Base-by-base conservation (phyloP, 2,113 vertebrate species). In the Tapirus terrestris region DNA sequence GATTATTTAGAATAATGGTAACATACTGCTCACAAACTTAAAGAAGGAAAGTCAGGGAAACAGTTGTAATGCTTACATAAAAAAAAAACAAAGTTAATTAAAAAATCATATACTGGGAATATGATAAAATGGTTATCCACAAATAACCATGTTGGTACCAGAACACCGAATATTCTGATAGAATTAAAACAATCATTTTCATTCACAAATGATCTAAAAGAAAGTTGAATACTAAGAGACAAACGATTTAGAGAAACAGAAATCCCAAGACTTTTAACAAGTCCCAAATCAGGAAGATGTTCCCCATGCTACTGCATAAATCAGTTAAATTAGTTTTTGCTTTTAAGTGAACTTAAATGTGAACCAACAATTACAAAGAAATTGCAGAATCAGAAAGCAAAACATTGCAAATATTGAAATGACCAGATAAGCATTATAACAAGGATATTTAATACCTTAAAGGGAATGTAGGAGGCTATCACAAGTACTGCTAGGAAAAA, bases 231-330 rank as follows among this genome's bases (percentile, higher is more conserved):
- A 68, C n/a, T 21, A 3, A 53, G 17, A 87, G 21, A 18, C 20
- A 56, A 61, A 51, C 16, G 43, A 61, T 43, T 93, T 39, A 67
- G 14, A 82, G 23, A 18, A 68, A 43, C 11, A 43, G 20, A 27
- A 65, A 72, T 61, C 0, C 8, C 10, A 70, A 70, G 14, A 18
- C 20, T 48, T 58, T 81, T 36, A 73, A 11, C 7, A 60, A 27
- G 77, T 9, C 8, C 18, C 23, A 61, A 94, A 48, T 73, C 31
- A 65, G 36, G 16, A 65, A 80, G 23, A 31, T 77, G 21, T 5
- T 0, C 27, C 33, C 11, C 23, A 3, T 45, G 21, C 1, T 36
- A 45, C 4, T 36, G 1, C 13, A 6, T 56, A 10, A 79, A 31
- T 63, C 33, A 61, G 9, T 14, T 39, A 7, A 63, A 56, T 48